Conservation (phyloP, 2,113 vertebrate genomes). For the Delphinapterus leucas region DNA sequence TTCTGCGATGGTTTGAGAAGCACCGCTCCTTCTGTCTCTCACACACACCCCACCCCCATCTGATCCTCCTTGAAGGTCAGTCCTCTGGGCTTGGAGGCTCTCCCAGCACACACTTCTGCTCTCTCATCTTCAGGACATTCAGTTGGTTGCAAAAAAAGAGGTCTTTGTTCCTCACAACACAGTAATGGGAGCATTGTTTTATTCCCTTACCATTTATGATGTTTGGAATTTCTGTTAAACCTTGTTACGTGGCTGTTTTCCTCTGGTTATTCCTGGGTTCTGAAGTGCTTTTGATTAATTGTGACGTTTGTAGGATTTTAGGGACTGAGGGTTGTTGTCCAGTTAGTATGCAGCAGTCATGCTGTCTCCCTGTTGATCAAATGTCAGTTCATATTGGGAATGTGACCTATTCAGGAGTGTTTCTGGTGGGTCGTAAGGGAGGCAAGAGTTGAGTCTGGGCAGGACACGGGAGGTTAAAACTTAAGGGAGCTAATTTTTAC, state of each 20-base stretch:
- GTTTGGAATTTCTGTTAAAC: not conserved
- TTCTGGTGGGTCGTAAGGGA: not conserved
- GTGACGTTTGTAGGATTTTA: not conserved
- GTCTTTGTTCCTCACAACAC: not conserved
- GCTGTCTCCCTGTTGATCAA: not conserved
- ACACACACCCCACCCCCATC: rapidly evolving
- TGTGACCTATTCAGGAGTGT: not conserved
- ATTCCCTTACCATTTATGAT: not conserved
- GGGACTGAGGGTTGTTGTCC: not conserved
- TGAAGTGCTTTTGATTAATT: not conserved
- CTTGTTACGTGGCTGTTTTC: not conserved
- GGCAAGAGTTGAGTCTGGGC: not conserved
- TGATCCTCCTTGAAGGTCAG: not conserved
- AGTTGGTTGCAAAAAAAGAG: not conserved
- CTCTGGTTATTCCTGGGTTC: not conserved
- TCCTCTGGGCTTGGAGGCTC: not conserved
- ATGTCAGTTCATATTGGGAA: not conserved
- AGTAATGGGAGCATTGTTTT: not conserved
- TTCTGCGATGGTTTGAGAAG: not conserved
- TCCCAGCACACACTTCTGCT: not conserved
- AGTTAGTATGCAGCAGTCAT: not conserved
- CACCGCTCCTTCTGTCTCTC: too few relatives aligned
- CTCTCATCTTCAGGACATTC: not conserved
- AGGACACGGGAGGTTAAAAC: not conserved
- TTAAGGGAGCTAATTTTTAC: not conserved